Conservation (phyloP, 2,888 invertebrate species). For the Aphidoletes aphidimyza region DNA sequence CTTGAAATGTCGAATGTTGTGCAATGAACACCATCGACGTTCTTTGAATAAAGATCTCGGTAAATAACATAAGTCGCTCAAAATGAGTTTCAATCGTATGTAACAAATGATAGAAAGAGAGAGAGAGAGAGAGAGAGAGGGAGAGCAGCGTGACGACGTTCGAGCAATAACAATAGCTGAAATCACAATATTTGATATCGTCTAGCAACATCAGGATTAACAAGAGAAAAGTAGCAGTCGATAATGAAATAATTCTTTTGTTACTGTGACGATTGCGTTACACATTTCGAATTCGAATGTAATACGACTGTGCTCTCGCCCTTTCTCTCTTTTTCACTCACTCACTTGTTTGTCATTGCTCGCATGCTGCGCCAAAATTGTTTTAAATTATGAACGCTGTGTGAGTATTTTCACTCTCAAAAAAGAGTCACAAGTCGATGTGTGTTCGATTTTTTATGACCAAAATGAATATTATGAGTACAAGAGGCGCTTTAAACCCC, state of each 20-base stretch:
- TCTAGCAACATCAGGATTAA: slow-evolving; percentile 37
- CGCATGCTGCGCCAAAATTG: slow-evolving; percentile 56
- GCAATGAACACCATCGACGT: background rate
- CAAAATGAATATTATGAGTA: slow-evolving; percentile 3
- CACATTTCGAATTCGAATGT: slow-evolving; percentile 21
- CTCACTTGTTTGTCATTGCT: no score
- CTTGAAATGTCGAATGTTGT: background rate
- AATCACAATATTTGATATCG: slow-evolving; percentile 49
- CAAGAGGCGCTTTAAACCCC: background rate
- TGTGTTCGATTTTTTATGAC: background rate
- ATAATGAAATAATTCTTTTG: slow-evolving; percentile 51
- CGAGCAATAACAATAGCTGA: background rate
- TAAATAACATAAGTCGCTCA: background rate
- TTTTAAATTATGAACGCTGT: slow-evolving; percentile 58
- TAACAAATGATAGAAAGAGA: no score
- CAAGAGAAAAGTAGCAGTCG: slow-evolving; percentile 34
- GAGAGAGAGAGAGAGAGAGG: no score
- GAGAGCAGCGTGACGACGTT: background rate
- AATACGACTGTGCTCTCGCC: slow-evolving; percentile 7
- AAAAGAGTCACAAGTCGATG: background rate
- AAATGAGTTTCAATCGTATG: background rate
- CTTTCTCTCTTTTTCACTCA: no score
- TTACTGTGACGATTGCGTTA: slow-evolving; percentile 49
- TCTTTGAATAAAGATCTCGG: background rate
- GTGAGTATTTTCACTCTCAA: slow-evolving; percentile 57